phyloP scores from a whole-genome alignment of 1,140 invertebrate genomes.

The Scylla paramamosain region DNA sequence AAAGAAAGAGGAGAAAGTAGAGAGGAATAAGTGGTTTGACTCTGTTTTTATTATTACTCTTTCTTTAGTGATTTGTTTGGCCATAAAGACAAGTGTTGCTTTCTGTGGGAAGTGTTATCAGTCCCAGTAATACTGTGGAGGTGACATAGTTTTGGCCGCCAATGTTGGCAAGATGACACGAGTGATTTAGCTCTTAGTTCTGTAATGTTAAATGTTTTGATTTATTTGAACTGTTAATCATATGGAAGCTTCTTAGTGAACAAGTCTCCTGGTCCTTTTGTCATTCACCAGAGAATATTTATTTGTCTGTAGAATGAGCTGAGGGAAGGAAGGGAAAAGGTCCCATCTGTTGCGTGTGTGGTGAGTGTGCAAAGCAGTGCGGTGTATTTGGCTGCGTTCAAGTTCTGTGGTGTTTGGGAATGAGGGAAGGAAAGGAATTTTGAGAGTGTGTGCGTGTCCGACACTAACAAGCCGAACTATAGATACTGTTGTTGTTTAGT shows the following conservation, averaged over 20 bases:
- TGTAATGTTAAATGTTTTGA: slow-evolving; percentile 49
- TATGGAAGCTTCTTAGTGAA: slow-evolving; percentile 31
- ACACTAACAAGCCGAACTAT: not conserved
- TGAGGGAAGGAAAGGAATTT: not conserved
- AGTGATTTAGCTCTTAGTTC: slow-evolving; percentile 58
- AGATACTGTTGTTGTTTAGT: not conserved
- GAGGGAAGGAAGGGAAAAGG: not conserved
- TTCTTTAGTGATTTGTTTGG: not conserved
- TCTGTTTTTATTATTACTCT: not conserved
- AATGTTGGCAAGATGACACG: not conserved
- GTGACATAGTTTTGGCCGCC: not conserved
- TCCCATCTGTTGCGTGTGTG: not conserved
- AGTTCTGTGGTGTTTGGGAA: not conserved
- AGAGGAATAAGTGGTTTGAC: not conserved
- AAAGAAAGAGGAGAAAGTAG: not conserved
- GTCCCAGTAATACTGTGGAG: not conserved
- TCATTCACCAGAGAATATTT: slow-evolving; percentile 5
- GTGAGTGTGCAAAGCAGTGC: not conserved
- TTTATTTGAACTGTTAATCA: slow-evolving; percentile 47
- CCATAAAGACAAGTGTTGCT: not conserved
- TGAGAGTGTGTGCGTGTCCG: not conserved
- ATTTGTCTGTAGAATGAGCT: not conserved
- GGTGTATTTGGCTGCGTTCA: not conserved
- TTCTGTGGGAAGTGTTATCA: not conserved
- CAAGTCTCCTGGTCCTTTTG: not conserved